Percentiles rank a stretch among this genome's conserved stretches.
Conservation (phyloP, 2,888 invertebrate species). For the Reticulitermes lucifugus region DNA sequence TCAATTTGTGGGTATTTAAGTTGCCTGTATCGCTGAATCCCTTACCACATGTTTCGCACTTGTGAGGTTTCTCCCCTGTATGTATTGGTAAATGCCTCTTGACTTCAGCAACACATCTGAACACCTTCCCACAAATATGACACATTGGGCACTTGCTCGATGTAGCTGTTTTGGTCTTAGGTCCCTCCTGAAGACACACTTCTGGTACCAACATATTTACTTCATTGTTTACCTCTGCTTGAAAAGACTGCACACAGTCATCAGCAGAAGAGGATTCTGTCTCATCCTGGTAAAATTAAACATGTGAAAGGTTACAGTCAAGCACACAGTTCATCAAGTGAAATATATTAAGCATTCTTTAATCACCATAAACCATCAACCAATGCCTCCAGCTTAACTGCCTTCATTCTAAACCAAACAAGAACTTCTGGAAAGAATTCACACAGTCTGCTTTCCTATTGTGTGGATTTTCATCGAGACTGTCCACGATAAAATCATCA, state of each 20-base stretch:
- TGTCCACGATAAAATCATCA: too few relatives aligned
- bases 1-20: constrained; percentile 14
- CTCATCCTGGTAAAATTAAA: background rate
- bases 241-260: background rate
- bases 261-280: background rate
- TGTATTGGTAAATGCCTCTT: background rate
- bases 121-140: background rate
- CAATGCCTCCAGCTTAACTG: too few relatives aligned
- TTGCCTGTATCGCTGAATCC: background rate
- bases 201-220: background rate
- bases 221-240: background rate
- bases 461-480: too few relatives aligned
- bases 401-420: too few relatives aligned
- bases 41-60: background rate
- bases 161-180: background rate
- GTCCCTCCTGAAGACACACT: background rate
- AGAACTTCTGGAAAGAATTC: too few relatives aligned
- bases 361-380: too few relatives aligned
- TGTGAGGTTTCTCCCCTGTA: background rate
- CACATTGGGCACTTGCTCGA: background rate
- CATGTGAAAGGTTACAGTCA: background rate
- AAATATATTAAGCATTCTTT: too few relatives aligned
- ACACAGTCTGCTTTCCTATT: too few relatives aligned
- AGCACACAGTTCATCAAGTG: too few relatives aligned
- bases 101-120: background rate